phyloP scores from a whole-genome alignment of 2,113 vertebrate species.

The Sigmodon hispidus region DNA sequence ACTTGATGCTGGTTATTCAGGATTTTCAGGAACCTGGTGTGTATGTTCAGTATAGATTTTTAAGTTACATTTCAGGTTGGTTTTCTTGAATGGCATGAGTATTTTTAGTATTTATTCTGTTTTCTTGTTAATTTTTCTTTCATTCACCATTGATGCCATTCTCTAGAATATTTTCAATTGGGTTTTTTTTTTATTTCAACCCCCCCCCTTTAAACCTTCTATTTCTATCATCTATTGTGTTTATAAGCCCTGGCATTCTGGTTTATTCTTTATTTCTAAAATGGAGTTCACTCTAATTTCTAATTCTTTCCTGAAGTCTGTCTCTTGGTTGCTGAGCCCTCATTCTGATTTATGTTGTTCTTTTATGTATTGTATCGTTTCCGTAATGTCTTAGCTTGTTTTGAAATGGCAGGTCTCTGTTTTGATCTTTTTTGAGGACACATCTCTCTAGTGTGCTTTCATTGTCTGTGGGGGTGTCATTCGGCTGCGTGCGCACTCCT shows the following conservation, averaged over 20 bases:
- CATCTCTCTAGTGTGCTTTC: conserved; percentile 5
- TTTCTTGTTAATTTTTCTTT: not conserved
- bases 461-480: not conserved
- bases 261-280: not conserved
- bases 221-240: not conserved
- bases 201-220: not conserved
- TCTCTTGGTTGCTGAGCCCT: not conserved
- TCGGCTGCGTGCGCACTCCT: not conserved
- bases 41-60: not conserved
- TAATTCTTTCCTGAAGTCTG: conserved; percentile 2
- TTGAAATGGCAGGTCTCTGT: not conserved
- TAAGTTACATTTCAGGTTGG: not conserved
- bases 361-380: not conserved
- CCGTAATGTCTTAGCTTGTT: conserved; percentile 43
- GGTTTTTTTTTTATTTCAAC: not conserved
- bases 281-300: not conserved
- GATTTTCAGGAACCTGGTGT: not conserved
- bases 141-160: not conserved
- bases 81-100: not conserved
- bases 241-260: not conserved
- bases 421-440: conserved; percentile 37
- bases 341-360: not conserved
- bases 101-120: conserved; percentile 19
- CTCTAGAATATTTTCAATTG: not conserved
- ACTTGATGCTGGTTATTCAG: not conserved